These are phyloP conservation scores for Esox lucius DNA, from an alignment of 2,797 vertebrate species.

Conservation along the genomic window DNA sequence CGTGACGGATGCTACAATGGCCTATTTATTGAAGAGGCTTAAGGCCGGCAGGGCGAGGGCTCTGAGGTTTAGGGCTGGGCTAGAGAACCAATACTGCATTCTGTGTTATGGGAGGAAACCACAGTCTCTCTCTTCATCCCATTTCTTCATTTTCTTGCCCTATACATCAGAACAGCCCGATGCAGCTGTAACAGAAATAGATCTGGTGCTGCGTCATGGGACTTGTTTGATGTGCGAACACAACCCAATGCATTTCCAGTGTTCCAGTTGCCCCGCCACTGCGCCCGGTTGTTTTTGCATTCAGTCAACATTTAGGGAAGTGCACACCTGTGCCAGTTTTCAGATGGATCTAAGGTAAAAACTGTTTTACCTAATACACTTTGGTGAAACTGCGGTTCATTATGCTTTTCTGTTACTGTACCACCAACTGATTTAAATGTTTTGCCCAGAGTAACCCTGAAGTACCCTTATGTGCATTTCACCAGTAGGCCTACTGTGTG, in stretches of 20 bases:
- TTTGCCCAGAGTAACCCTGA: too few relatives aligned
- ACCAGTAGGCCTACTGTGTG: too few relatives aligned
- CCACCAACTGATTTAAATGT: too few relatives aligned
- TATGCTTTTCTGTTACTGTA: too few relatives aligned
- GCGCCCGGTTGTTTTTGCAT: too few relatives aligned
- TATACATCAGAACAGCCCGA: neutral
- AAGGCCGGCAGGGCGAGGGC: slow-evolving; percentile 4
- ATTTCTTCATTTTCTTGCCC: neutral
- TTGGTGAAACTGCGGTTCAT: too few relatives aligned
- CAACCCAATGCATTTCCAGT: neutral
- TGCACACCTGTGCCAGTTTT: too few relatives aligned
- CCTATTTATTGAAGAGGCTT: slow-evolving; percentile 25
- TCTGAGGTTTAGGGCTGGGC: slow-evolving; percentile 13
- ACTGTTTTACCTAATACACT: too few relatives aligned
- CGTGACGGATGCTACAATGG: slow-evolving; percentile 34
- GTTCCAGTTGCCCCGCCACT: neutral
- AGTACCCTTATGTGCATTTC: too few relatives aligned
- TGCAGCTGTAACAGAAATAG: neutral
- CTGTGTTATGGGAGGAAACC: slow-evolving; percentile 2
- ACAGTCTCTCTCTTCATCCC: neutral
- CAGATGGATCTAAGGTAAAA: too few relatives aligned
- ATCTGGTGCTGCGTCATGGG: neutral
- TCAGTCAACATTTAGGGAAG: too few relatives aligned
- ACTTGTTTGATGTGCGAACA: neutral
- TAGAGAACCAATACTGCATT: slow-evolving; percentile 5